These are phyloP conservation scores for Serinus canaria DNA, from an alignment of 2,113 vertebrate genomes.

Conservation along the genomic window DNA sequence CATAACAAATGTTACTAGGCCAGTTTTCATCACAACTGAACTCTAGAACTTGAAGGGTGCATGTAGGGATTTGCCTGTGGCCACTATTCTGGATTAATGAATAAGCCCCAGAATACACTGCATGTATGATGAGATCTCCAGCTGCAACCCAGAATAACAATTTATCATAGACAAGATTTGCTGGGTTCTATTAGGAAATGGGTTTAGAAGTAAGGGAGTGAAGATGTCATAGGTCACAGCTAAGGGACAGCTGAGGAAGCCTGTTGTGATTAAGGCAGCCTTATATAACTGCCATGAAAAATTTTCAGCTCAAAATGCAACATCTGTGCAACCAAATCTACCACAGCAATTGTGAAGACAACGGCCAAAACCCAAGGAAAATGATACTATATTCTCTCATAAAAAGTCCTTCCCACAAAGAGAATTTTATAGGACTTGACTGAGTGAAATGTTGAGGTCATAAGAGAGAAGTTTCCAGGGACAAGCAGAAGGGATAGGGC, in stretches of 20 bases:
- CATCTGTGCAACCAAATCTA: neutral
- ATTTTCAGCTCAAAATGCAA: neutral
- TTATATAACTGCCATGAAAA: neutral
- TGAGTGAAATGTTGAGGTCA: neutral
- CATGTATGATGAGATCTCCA: slow-evolving; percentile 36
- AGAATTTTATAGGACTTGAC: slow-evolving; percentile 1
- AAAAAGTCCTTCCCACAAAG: neutral
- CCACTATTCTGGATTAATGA: slow-evolving; percentile 30
- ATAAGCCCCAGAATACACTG: neutral
- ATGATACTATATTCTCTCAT: neutral
- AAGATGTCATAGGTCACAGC: slow-evolving; percentile 39
- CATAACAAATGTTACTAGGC: neutral
- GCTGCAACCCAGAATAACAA: slow-evolving; percentile 22
- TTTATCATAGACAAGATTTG: slow-evolving; percentile 40
- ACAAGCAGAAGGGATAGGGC: neutral
- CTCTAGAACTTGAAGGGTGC: neutral
- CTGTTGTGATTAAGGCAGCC: neutral
- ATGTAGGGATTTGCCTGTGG: neutral
- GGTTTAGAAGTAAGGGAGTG: slow-evolving; percentile 21
- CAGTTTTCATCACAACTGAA: neutral
- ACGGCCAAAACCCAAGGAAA: neutral
- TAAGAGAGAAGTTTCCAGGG: neutral
- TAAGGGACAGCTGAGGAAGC: neutral
- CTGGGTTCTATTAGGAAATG: slow-evolving; percentile 38
- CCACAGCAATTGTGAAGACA: neutral